Evolutionary conservation across 2,113 vertebrate genomes (phyloP).

Genomic region (Oncorhynchus masou): DNA sequence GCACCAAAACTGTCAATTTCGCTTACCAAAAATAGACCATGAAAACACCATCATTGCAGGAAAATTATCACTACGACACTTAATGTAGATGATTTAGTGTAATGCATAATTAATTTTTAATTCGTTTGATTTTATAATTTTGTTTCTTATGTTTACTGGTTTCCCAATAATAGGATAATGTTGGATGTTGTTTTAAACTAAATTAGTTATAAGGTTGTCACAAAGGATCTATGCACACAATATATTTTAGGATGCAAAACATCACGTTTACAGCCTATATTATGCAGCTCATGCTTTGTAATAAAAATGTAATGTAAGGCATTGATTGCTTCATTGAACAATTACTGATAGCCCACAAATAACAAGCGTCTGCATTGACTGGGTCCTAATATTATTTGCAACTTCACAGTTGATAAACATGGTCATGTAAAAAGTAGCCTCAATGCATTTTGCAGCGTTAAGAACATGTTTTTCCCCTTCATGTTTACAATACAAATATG

Average conservation of each 20-base stretch:
- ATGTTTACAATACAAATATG: not conserved
- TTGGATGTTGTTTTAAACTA: too few relatives aligned
- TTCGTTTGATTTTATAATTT: not conserved
- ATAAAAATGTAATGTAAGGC: too few relatives aligned
- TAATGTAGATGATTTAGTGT: not conserved
- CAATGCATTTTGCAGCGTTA: not conserved
- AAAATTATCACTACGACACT: not conserved
- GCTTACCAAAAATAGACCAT: not conserved
- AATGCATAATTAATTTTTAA: not conserved
- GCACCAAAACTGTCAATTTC: conserved; percentile 4
- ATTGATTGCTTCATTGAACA: not conserved
- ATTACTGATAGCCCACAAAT: not conserved
- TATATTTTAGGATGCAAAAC: not conserved
- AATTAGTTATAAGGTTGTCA: not conserved
- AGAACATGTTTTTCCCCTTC: not conserved
- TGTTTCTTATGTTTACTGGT: not conserved
- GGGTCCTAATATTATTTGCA: not conserved
- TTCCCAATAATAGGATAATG: not conserved
- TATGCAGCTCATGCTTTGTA: not conserved
- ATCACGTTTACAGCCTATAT: not conserved
- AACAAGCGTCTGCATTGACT: not conserved
- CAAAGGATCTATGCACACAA: not conserved
- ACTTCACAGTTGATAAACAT: not conserved
- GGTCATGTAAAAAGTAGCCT: not conserved
- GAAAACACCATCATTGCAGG: not conserved